These are phyloP conservation scores for Cybosia mesomella DNA, from an alignment of 2,888 invertebrate species.

Conservation along the genomic window DNA sequence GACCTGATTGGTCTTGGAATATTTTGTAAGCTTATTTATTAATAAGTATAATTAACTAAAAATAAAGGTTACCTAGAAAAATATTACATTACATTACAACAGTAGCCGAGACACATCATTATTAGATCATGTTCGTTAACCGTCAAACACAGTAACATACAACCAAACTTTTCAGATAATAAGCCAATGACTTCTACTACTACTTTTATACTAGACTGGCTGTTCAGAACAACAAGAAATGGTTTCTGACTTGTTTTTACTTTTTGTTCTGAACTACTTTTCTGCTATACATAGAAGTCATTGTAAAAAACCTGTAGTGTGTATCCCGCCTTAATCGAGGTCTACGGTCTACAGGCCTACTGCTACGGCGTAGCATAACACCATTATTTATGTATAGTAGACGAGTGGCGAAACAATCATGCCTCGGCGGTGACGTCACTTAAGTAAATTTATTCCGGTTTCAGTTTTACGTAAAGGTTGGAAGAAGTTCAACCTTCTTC, in stretches of 20 bases:
- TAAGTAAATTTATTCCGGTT: not conserved
- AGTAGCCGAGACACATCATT: not conserved
- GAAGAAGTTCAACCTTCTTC: constrained; percentile 1
- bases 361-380: constrained; percentile 49
- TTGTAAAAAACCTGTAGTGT: not conserved
- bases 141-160: constrained; percentile 2
- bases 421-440: constrained; percentile 24
- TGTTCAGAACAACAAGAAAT: no score
- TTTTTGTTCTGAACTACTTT: no score
- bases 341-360: constrained; percentile 44
- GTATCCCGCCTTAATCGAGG: not conserved
- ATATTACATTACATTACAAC: not conserved
- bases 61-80: not conserved
- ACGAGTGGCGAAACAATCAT: constrained; percentile 38
- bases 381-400: constrained; percentile 48
- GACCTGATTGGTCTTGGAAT: no score
- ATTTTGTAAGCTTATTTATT: no score
- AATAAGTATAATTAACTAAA: not conserved
- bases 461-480: constrained; percentile 6
- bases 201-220: no score
- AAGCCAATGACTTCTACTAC: no score
- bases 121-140: not conserved
- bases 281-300: no score
- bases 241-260: no score
- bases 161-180: not conserved